phyloP scores from a whole-genome alignment of 2,113 vertebrate genomes.

The Sorex fumeus region DNA sequence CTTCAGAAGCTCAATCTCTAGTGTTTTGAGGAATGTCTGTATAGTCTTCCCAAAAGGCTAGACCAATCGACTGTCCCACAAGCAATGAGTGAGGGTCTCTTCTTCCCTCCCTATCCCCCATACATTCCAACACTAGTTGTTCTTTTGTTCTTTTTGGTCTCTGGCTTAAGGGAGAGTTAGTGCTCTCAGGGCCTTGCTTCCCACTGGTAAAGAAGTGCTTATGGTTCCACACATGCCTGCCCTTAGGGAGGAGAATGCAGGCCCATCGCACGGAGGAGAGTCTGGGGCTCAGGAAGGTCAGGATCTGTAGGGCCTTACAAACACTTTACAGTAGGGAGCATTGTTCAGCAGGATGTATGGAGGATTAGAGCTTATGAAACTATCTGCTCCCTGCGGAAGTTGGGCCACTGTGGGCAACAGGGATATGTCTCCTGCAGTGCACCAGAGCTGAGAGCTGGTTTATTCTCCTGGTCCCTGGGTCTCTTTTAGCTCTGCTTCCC shows the following conservation, averaged over 20 bases:
- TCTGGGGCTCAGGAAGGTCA: neutral
- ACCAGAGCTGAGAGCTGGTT: neutral
- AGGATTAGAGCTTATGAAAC: neutral
- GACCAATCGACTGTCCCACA: too few species aligned
- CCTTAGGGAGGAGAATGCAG: neutral
- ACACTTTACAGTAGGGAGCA: neutral
- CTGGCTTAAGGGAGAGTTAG: too few species aligned
- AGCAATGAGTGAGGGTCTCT: too few species aligned
- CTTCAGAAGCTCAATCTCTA: too few species aligned
- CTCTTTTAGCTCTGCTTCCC: neutral
- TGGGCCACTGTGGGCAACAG: neutral
- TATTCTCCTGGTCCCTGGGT: neutral
- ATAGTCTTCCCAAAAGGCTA: too few species aligned
- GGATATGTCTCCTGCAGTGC: too few species aligned
- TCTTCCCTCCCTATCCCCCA: too few species aligned
- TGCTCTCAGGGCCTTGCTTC: neutral
- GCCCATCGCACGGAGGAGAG: neutral
- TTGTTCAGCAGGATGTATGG: neutral
- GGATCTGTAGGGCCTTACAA: neutral
- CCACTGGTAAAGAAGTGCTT: neutral
- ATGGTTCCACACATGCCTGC: neutral
- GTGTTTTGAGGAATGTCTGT: too few species aligned
- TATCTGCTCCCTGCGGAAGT: neutral
- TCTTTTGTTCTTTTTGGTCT: neutral
- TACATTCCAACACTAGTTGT: too few species aligned